Percentiles rank a stretch among this genome's conserved stretches.
phyloP scores from a whole-genome alignment of 1,140 invertebrate genomes.

The Leguminivora glycinivorella region DNA sequence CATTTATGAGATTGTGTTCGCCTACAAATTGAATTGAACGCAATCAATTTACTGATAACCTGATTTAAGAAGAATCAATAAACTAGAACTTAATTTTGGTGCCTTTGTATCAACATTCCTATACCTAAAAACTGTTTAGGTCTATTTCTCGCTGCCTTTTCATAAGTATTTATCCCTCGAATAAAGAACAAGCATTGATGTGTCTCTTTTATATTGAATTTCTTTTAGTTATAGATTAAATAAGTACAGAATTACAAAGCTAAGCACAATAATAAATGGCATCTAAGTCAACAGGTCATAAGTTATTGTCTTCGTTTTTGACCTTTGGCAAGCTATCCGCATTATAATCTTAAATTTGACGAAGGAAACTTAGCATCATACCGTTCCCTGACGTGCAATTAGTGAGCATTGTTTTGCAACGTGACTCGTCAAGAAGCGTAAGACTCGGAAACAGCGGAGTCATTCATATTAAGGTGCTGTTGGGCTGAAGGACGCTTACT shows the following conservation, averaged over 20 bases:
- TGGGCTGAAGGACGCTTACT: conserved; percentile 30
- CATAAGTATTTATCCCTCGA: neutral
- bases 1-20: too few species aligned
- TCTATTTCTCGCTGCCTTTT: too few species aligned
- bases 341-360: conserved; percentile 5
- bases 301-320: conserved; percentile 33
- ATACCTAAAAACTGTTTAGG: too few species aligned
- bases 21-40: too few species aligned
- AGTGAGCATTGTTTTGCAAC: conserved; percentile 48
- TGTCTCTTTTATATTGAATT: too few species aligned
- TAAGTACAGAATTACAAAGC: too few species aligned
- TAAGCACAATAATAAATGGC: neutral
- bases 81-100: too few species aligned
- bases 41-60: too few species aligned
- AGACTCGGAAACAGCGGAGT: conserved; percentile 41
- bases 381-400: conserved; percentile 45
- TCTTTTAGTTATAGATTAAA: too few species aligned
- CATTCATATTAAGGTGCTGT: conserved; percentile 38
- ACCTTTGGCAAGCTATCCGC: conserved; percentile 5
- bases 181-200: neutral
- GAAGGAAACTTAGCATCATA: conserved; percentile 32
- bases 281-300: neutral
- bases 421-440: conserved; percentile 41
- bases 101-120: too few species aligned
- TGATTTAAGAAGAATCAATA: too few species aligned